Base-by-base conservation (phyloP, 2,888 invertebrate species). In the Rhagonycha fulva region DNA sequence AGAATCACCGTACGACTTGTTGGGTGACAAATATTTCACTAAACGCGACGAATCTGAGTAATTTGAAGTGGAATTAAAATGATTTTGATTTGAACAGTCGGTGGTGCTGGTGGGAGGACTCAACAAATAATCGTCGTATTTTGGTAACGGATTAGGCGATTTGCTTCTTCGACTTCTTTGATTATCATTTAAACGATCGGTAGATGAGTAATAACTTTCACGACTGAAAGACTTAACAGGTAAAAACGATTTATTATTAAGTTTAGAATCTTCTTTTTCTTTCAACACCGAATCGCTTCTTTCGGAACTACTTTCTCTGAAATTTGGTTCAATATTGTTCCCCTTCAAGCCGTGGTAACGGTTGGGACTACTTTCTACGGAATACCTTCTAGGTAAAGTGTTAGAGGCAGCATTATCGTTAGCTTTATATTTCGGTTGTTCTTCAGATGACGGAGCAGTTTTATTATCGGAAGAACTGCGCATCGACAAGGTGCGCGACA, bases 401-500 rank as follows among this genome's bases (percentile, higher is more conserved):
- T 86, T 83, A 9, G 83, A 81, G 14, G 82, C 74, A 61, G 83
- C 76, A 76, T 83, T 84, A n/a, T 47, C 47, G 9, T 80, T 78
- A 12, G 84, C 83, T 72, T 81, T 80, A 68, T 82, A 75, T 14
- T 70, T 71, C 14, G 60, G 60, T 68, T 28, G 70, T 75, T 76
- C 68, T n/a, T 72, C 61, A n/a, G 66, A 23, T 62, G 76, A 63
- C 9, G 28, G n/a, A 47, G 9, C 61, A 32, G 74, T 12, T 70
- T 77, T 77, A 75, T 78, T 77, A 63, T 83, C 82, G 67, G 82
- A 82, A 66, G 83, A 77, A 71, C 83, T 85, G 68, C 85, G 83
- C 85, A 91, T 89, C 79, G 91, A 91, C 68, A 93, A 88, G 75
- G 93, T 93, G 82, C 93, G 90, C 76, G 93, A 92, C 81, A 94